These are phyloP conservation scores for Daboia siamensis DNA, from an alignment of 2,113 vertebrate species.

Conservation along the genomic window DNA sequence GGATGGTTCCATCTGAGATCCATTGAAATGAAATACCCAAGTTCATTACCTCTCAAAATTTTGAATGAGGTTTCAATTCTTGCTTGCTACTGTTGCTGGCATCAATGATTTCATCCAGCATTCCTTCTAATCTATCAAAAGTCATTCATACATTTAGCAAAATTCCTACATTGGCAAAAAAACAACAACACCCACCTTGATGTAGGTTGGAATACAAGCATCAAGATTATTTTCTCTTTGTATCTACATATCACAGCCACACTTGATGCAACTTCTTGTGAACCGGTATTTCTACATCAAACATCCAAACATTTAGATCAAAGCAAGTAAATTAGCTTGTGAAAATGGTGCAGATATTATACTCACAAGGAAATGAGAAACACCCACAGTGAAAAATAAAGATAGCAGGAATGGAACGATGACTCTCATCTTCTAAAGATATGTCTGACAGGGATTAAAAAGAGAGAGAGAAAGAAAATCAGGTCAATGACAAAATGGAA, in stretches of 20 bases:
- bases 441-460: neutral
- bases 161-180: neutral
- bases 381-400: neutral
- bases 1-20: neutral
- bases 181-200: neutral
- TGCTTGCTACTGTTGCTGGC: neutral
- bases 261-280: neutral
- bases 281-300: neutral
- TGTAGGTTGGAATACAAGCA: neutral
- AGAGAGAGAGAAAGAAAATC: neutral
- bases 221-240: neutral
- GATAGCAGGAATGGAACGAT: neutral
- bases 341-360: neutral
- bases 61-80: neutral
- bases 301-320: neutral
- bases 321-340: neutral
- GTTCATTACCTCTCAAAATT: neutral
- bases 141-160: neutral
- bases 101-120: neutral
- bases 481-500: neutral
- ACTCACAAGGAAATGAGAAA: neutral
- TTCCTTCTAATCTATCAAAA: neutral
- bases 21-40: neutral
- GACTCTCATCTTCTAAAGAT: neutral
- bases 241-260: no score